Base-by-base conservation (phyloP, 2,113 vertebrate species). In the Reinhardtius hippoglossoides region DNA sequence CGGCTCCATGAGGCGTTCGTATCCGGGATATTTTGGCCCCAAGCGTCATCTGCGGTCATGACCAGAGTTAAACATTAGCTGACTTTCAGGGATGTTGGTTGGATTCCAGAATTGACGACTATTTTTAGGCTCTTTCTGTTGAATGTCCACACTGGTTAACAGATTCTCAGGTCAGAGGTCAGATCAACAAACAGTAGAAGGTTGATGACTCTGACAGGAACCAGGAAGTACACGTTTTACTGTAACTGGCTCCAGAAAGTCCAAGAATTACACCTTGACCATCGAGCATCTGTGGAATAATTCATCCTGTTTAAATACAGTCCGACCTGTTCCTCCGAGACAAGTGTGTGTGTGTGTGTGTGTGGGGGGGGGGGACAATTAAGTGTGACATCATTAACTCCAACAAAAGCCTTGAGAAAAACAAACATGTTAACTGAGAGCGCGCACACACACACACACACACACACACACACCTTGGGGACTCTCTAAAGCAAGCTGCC, bases 371-470 rank as follows among this genome's bases (percentile, higher is more conserved):
- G 56, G 23, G 13, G 3, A 5, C 74, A 86, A 76, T 88, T 91
- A 91, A 73, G 54, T 50, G 23, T 90, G 87, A 89, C 78, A 85
- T 88, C 88, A 89, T 92, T 88, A 91, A 62, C 68, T 57, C 67
- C 80, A 86, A 88, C 83, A 89, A 67, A 58, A 77, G 87, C 84
- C 86, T 67, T 76, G 81, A 82, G 90, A 85, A 92, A 92, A 89
- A 90, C 90, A 91, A 91, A 90, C 88, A 92, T 13, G n/a, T 78
- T 69, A 87, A 80, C 20, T 6, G 26, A 71, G 77, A 70, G 15
- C 58, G 27, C 5, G 8, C 58, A 31, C 58, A 35, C 58, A 60
- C 58, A 60, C 70, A 59, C 57, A 27, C 57, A 31, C 58, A 60
- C 58, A 18, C 58, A 35, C 58, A 60, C 58, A 60, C 70, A 9